Evolutionary conservation across 2,888 invertebrate genomes (phyloP).

Genomic region (Phaedon cochleariae): DNA sequence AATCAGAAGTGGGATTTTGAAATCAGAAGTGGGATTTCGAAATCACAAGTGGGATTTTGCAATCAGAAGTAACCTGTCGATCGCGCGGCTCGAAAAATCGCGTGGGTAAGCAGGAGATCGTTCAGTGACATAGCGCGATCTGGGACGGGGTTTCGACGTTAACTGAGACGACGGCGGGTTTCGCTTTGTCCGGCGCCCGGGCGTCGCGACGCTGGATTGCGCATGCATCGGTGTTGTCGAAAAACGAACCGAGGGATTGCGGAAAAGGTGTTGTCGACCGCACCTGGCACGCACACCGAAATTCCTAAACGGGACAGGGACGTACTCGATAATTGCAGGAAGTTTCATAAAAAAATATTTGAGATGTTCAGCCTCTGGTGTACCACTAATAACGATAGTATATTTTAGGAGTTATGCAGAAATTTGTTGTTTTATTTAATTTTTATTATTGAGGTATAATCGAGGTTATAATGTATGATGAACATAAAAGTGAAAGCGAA

Average conservation of each 20-base stretch:
- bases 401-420: too few species aligned
- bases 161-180: constrained; percentile 32
- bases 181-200: constrained; percentile 53
- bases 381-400: too few species aligned
- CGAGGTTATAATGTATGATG: too few species aligned
- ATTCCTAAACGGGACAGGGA: neutral
- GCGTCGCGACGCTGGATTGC: constrained; percentile 42
- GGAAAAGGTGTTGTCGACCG: constrained; percentile 15
- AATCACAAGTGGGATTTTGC: neutral
- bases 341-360: too few species aligned
- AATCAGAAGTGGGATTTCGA: neutral
- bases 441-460: too few species aligned
- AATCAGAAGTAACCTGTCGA: neutral
- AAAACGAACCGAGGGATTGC: neutral
- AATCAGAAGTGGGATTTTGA: constrained; percentile 5
- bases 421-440: too few species aligned
- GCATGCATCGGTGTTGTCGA: constrained; percentile 2
- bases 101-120: constrained; percentile 18
- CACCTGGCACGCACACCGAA: constrained; percentile 13
- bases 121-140: constrained; percentile 30
- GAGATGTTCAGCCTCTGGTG: too few species aligned
- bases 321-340: neutral
- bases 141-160: constrained; percentile 33
- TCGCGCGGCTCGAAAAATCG: neutral
- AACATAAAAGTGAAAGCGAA: too few species aligned